These are phyloP conservation scores for Prietella phreatophila DNA, from an alignment of 2,113 vertebrate genomes.

Conservation along the genomic window DNA sequence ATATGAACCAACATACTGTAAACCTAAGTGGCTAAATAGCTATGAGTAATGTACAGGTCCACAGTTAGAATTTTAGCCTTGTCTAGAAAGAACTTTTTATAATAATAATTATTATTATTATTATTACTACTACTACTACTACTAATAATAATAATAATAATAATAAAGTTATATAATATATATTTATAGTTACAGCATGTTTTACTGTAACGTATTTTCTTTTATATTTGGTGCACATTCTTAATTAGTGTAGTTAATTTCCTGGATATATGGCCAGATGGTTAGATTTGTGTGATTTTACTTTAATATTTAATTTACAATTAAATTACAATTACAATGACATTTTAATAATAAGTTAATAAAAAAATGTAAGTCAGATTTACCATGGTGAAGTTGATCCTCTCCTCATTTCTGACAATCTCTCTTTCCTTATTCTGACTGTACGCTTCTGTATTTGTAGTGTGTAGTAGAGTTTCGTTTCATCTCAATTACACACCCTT, in stretches of 20 bases:
- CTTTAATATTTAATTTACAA: not conserved
- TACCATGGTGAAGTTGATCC: not conserved
- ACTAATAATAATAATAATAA: too few relatives aligned
- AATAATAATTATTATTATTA: too few relatives aligned
- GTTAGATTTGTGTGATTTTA: too few relatives aligned
- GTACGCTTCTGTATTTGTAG: not conserved
- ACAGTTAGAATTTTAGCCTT: not conserved
- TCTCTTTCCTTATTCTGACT: not conserved
- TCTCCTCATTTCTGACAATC: not conserved
- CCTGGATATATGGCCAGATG: not conserved
- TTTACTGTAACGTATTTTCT: too few relatives aligned
- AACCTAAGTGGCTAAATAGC: too few relatives aligned
- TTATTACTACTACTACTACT: too few relatives aligned
- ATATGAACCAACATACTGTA: too few relatives aligned
- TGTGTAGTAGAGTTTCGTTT: constrained; percentile 6
- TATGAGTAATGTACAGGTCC: too few relatives aligned
- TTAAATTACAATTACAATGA: not conserved
- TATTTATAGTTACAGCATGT: too few relatives aligned
- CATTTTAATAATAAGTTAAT: not conserved
- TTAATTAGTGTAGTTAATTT: too few relatives aligned
- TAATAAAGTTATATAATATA: too few relatives aligned
- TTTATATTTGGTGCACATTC: too few relatives aligned
- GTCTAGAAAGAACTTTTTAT: not conserved
- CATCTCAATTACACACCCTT: not conserved
- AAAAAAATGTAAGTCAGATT: not conserved